Conservation (phyloP, 2,113 vertebrate species). For the Lepus timidus region DNA sequence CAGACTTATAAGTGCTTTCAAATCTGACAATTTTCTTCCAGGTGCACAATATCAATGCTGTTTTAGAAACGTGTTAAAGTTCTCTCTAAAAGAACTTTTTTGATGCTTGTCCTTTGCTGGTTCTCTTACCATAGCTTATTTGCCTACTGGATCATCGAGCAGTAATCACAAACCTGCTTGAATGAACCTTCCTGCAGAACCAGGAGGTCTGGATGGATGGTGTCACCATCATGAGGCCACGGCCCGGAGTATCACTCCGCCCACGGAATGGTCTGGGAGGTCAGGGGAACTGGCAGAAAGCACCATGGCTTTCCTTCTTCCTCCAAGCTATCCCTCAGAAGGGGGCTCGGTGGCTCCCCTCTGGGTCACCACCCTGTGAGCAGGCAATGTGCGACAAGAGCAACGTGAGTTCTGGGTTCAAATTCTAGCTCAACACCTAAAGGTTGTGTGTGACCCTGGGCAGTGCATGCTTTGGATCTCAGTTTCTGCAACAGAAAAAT, state of each 20-base stretch:
- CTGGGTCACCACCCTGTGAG: not conserved
- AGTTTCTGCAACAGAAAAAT: constrained; percentile 22
- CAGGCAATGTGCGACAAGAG: not conserved
- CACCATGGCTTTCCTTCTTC: not conserved
- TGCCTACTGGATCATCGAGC: constrained; percentile 8
- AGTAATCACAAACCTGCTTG: not conserved
- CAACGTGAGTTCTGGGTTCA: not conserved
- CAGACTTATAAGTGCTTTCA: not conserved
- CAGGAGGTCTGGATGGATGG: not conserved
- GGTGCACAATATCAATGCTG: not conserved
- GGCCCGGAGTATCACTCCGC: not conserved
- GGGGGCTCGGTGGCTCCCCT: not conserved
- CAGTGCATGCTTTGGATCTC: constrained; percentile 47
- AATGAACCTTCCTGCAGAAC: constrained; percentile 42
- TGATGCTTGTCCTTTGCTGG: not conserved
- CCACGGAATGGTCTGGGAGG: not conserved
- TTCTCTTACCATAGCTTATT: not conserved
- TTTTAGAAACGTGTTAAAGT: constrained; percentile 3
- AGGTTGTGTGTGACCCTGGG: not conserved
- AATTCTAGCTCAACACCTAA: not conserved
- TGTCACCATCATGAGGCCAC: not conserved
- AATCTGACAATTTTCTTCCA: constrained; percentile 18
- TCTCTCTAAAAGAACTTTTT: not conserved
- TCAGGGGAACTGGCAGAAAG: not conserved
- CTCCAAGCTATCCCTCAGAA: not conserved